Conservation (phyloP, 2,113 vertebrate genomes). For the Mirza zaza region DNA sequence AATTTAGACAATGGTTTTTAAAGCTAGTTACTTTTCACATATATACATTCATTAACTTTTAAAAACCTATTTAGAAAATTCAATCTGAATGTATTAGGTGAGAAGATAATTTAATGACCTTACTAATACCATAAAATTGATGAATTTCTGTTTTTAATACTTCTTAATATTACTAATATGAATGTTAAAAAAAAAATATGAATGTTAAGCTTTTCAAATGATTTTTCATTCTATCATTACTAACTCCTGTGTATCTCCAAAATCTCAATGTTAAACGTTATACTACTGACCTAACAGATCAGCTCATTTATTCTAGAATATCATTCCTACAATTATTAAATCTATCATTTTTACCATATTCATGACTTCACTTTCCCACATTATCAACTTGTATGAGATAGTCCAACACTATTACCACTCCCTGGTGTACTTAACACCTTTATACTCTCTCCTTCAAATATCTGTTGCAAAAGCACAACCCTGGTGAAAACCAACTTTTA, state of each 20-base stretch:
- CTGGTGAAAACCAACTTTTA: slow-evolving; percentile 14
- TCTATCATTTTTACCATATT: not conserved
- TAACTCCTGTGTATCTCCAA: not conserved
- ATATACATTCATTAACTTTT: not conserved
- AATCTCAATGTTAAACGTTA: slow-evolving; percentile 27
- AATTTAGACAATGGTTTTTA: not conserved
- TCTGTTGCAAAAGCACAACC: not conserved
- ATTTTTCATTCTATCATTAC: slow-evolving; percentile 11
- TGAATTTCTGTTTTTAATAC: not conserved
- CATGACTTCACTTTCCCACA: not conserved
- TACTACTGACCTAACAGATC: not conserved
- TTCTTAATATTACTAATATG: not conserved
- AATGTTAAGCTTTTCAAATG: not conserved
- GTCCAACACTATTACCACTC: not conserved
- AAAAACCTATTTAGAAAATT: not conserved
- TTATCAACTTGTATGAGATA: not conserved
- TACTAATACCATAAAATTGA: not conserved
- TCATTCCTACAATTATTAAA: not conserved
- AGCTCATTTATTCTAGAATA: not conserved
- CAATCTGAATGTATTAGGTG: not conserved
- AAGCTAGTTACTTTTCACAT: not conserved
- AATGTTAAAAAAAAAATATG: slow-evolving; percentile 21
- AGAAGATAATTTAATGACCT: not conserved
- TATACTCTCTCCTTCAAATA: not conserved
- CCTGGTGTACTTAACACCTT: not conserved